A percentile compares a stretch with the other conserved stretches of the same genome.
phyloP scores from a whole-genome alignment of 2,113 vertebrate genomes.

The Sialia sialis region DNA sequence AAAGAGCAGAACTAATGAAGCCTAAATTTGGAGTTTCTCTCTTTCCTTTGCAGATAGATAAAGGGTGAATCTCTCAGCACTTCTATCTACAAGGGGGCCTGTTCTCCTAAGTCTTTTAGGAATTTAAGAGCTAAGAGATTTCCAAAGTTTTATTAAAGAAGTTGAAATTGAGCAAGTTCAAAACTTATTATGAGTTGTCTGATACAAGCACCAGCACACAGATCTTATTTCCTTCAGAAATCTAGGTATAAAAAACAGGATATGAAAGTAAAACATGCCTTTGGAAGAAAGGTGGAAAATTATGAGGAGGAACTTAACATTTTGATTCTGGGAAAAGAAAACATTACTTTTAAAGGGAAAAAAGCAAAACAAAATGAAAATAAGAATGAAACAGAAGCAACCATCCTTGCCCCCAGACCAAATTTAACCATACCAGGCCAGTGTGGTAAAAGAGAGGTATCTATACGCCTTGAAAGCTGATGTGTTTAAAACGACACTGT shows the following conservation, averaged over 20 bases:
- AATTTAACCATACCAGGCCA: not conserved
- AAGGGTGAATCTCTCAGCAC: not conserved
- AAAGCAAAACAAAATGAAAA: not conserved
- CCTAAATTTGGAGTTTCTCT: not conserved
- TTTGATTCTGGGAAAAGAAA: not conserved
- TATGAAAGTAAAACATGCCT: not conserved
- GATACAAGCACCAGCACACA: not conserved
- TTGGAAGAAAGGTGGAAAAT: not conserved
- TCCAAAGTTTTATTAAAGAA: not conserved
- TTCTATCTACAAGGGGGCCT: accelerated
- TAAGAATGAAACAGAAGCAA: not conserved
- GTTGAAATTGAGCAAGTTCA: not conserved
- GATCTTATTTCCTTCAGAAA: not conserved
- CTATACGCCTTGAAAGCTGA: not conserved
- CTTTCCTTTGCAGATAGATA: not conserved
- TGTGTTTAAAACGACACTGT: not conserved
- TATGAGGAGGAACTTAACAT: not conserved
- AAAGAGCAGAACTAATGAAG: not conserved
- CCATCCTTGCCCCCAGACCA: not conserved
- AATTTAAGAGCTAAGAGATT: not conserved
- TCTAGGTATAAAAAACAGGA: no score
- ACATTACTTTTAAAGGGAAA: not conserved
- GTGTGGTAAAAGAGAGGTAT: not conserved
- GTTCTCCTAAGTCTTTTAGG: not conserved
- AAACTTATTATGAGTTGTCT: not conserved